These are phyloP conservation scores for Gallinago nigripennis DNA, from an alignment of 2,797 vertebrate species.

Conservation along the genomic window DNA sequence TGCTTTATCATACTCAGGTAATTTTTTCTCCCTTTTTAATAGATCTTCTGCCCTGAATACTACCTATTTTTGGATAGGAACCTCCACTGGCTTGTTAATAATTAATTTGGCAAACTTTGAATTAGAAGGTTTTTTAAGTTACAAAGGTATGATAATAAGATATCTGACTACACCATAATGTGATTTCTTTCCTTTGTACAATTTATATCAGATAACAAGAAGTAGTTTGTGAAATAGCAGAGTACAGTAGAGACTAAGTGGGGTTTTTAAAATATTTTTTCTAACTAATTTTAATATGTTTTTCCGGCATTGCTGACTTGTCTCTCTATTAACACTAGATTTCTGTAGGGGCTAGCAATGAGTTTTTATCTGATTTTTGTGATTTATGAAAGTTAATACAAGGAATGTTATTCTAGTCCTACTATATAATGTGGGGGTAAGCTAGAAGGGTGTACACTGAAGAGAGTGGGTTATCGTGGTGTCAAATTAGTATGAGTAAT, in stretches of 20 bases:
- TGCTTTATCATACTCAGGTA: background rate
- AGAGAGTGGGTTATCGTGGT: background rate
- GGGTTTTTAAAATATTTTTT: background rate
- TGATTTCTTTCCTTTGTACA: background rate
- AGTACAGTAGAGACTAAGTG: background rate
- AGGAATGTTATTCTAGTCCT: background rate
- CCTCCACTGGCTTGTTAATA: slow-evolving; percentile 82
- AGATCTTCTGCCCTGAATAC: slow-evolving; percentile 54
- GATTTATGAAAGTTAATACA: background rate
- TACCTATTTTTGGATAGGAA: slow-evolving; percentile 85
- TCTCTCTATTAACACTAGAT: background rate
- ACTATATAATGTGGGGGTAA: background rate
- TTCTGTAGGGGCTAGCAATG: background rate
- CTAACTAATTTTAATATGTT: background rate
- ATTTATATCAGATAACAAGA: background rate
- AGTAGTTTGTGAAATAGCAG: background rate
- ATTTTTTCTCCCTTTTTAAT: background rate
- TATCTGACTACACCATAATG: background rate
- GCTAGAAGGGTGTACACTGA: background rate
- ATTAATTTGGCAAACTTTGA: slow-evolving; percentile 85
- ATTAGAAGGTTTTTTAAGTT: slow-evolving; percentile 78
- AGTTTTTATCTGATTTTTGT: background rate
- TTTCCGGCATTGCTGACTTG: background rate
- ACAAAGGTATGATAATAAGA: slow-evolving; percentile 78
- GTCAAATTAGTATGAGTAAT: background rate